phyloP scores from a whole-genome alignment of 2,888 invertebrate species.

The Trachelus troglodyta region DNA sequence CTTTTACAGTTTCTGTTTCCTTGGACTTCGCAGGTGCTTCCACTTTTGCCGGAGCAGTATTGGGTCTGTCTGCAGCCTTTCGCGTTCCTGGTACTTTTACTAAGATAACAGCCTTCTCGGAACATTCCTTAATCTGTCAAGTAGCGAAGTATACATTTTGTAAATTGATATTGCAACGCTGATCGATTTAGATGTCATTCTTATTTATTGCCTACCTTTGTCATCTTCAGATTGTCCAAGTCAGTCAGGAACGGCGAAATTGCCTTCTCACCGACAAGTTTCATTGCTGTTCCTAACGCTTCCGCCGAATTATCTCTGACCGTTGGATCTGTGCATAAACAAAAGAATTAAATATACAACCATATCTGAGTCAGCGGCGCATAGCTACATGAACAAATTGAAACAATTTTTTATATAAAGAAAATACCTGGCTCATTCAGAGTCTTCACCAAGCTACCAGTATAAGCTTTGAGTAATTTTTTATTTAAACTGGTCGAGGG shows the following conservation, averaged over 20 bases:
- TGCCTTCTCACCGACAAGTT: constrained; percentile 92
- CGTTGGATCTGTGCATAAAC: constrained; percentile 75
- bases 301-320: constrained; percentile 94
- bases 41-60: constrained; percentile 69
- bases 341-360: constrained; percentile 10
- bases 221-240: constrained; percentile 90
- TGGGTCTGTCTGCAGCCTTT: constrained; percentile 70
- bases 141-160: background rate
- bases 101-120: constrained; percentile 90
- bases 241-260: constrained; percentile 88
- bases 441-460: constrained; percentile 81
- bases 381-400: background rate
- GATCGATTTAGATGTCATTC: background rate
- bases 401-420: constrained; percentile 48
- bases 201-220: constrained; percentile 71
- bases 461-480: constrained; percentile 87
- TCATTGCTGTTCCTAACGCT: constrained; percentile 93
- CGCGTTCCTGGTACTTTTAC: constrained; percentile 76
- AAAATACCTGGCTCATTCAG: constrained; percentile 78
- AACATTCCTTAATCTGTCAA: constrained; percentile 85
- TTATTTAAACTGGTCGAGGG: constrained; percentile 87
- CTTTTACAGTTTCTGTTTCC: constrained; percentile 30
- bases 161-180: background rate
- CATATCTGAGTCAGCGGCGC: background rate
- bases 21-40: constrained; percentile 45